Evolutionary conservation across 2,888 invertebrate species (phyloP).

Genomic region (Coronaproctus castanopsis): DNA sequence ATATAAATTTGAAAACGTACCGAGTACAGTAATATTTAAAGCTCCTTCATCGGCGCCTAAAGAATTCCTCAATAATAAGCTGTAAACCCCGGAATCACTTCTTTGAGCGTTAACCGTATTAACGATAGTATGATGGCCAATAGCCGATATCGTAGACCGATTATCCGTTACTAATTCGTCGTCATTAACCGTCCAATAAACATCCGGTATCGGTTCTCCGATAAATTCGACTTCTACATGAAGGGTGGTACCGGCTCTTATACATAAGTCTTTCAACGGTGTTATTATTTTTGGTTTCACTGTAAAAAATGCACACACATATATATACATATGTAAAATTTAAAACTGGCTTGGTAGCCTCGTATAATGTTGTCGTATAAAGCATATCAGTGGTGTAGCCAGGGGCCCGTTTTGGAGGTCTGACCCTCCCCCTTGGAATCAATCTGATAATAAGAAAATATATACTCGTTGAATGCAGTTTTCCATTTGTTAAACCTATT

Average conservation of each 20-base stretch:
- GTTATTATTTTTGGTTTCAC: constrained; percentile 89
- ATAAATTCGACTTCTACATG: constrained; percentile 76
- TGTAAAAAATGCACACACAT: constrained; percentile 24
- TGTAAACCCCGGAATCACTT: constrained; percentile 74
- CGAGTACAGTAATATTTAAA: constrained; percentile 71
- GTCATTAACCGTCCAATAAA: constrained; percentile 62
- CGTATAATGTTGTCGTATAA: not conserved
- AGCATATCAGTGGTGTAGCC: not conserved
- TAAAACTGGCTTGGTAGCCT: too few species aligned
- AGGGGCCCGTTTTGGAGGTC: not conserved
- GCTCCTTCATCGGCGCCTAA: constrained; percentile 83
- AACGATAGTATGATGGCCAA: constrained; percentile 77
- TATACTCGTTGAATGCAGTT: too few species aligned
- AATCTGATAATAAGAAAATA: not conserved
- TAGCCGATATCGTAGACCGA: constrained; percentile 69
- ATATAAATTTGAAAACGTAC: too few species aligned
- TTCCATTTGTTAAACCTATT: too few species aligned
- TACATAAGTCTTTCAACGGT: constrained; percentile 67
- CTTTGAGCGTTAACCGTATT: constrained; percentile 86
- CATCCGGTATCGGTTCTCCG: constrained; percentile 82
- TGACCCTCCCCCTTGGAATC: not conserved
- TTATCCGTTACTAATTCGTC: constrained; percentile 44
- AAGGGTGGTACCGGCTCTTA: constrained; percentile 82
- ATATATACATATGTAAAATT: too few species aligned
- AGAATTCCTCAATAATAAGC: constrained; percentile 69